Conservation (phyloP, 2,797 vertebrate species). For the Tachyglossus aculeatus region DNA sequence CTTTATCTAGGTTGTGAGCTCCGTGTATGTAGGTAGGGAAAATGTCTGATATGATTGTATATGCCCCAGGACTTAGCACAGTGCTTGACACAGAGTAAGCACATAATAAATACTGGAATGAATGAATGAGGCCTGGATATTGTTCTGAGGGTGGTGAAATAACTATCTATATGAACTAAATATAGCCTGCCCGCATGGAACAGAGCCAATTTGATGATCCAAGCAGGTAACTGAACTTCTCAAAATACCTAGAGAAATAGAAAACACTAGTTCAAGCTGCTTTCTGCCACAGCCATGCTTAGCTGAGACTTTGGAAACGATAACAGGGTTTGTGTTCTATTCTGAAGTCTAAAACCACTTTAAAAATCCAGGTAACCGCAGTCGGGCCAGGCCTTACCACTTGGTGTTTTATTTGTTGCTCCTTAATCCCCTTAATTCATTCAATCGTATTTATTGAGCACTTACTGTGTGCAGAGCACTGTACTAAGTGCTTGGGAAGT, state of each 20-base stretch:
- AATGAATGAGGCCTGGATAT: too few relatives aligned
- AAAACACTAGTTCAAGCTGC: neutral
- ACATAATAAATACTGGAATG: too few relatives aligned
- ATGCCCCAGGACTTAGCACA: too few relatives aligned
- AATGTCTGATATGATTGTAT: too few relatives aligned
- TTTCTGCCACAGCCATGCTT: neutral
- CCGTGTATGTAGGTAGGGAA: too few relatives aligned
- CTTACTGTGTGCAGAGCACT: too few relatives aligned
- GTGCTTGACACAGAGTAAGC: too few relatives aligned
- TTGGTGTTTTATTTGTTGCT: slow-evolving; percentile 31
- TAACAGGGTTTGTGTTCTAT: neutral
- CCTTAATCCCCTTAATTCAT: slow-evolving; percentile 1
- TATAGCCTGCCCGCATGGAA: slow-evolving; percentile 18
- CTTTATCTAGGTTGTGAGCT: too few relatives aligned
- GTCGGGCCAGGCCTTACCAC: slow-evolving; percentile 20
- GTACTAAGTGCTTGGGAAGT: too few relatives aligned
- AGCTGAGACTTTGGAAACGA: neutral
- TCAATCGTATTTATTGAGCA: too few relatives aligned
- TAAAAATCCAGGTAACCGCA: slow-evolving; percentile 41
- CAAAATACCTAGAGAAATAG: neutral
- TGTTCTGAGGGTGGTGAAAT: slow-evolving; percentile 12
- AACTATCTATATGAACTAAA: slow-evolving; percentile 10
- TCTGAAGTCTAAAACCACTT: slow-evolving; percentile 22
- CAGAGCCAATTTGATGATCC: slow-evolving; percentile 4
- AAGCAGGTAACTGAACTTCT: neutral